phyloP scores from a whole-genome alignment of 92 coral and sea anemone species.

The Porites evermanni region DNA sequence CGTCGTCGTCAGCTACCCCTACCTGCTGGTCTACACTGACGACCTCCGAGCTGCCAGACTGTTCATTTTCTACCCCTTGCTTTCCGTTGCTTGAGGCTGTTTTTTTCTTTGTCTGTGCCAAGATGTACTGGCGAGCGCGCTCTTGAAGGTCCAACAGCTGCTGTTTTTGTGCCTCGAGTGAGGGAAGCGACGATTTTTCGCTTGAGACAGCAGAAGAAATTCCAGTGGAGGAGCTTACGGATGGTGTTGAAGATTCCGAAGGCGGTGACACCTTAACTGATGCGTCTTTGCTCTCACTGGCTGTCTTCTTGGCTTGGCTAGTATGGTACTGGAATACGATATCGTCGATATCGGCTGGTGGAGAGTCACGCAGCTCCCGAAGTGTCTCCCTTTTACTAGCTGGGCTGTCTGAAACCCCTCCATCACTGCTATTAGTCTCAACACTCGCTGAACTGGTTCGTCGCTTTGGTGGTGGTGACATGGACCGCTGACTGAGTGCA shows the following conservation, averaged over 20 bases:
- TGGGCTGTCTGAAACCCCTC: slow-evolving; percentile 58
- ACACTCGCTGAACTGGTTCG: slow-evolving; percentile 64
- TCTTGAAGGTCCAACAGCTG: slow-evolving; percentile 72
- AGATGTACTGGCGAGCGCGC: slow-evolving; percentile 71
- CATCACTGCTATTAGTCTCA: slow-evolving; percentile 54
- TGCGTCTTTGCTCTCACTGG: slow-evolving; percentile 48
- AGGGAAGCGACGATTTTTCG: slow-evolving; percentile 32
- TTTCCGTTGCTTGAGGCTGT: background rate
- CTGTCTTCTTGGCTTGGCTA: slow-evolving; percentile 71
- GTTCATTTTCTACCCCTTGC: background rate
- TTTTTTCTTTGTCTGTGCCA: slow-evolving; percentile 56
- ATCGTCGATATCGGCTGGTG: slow-evolving; percentile 94
- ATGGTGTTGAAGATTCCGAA: slow-evolving; percentile 72
- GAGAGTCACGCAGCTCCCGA: slow-evolving; percentile 79
- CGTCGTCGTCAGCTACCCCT: slow-evolving; percentile 59
- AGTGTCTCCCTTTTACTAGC: slow-evolving; percentile 54
- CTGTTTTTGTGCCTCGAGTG: slow-evolving; percentile 62
- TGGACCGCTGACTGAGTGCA: slow-evolving; percentile 74
- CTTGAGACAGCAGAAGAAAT: slow-evolving; percentile 11
- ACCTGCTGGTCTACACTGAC: background rate
- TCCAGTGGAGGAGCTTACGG: slow-evolving; percentile 59
- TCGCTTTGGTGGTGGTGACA: slow-evolving; percentile 80
- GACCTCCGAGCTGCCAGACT: background rate
- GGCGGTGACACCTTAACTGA: slow-evolving; percentile 67
- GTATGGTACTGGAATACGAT: slow-evolving; percentile 92